Base-by-base conservation (phyloP, 64 coral and sea anemone species). In the Dendronephthya gigantea region DNA sequence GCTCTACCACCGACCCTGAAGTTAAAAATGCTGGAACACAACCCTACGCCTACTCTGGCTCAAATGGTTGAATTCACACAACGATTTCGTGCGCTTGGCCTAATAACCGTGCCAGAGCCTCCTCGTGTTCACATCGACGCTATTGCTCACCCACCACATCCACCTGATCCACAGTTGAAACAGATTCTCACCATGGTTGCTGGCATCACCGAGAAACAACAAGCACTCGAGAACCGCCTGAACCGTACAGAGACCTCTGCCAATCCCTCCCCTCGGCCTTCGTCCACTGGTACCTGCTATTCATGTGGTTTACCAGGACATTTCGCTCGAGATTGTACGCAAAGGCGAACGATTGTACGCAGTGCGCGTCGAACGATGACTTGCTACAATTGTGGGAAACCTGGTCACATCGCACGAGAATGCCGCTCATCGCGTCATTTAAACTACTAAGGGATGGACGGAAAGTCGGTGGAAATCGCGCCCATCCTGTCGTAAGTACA, bases 361-460 rank as follows among this genome's bases (percentile, higher is more conserved):
- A 30, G 7, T 27, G 13, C 7, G 8, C 69, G 51, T 2, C 51
- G 51, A 17, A 58, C 69, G 4, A 27, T 38, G 2, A 76, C 12
- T 38, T 38, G 69, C 34, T 38, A 33, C 16, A 38, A 32, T 30
- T 76, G 69, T 76, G n/a, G 69, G 4, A 76, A 76, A 38, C 69
- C 69, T 7, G 23, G 69, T 33, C 69, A 76, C 35, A 7, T 76
- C 17, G 31, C 31, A 8, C 69, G 69, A 32, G 31, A 32, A 10
- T 76, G 51, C 22, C 3, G 51, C 6, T 16, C 51, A 19, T 17
- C 51, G 23, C 14, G 69, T 76, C 6, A 6, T 10, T 76, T 29
- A 76, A 76, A 76, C 69, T 76, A 7, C 69, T 76, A 76, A 76
- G 17, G 69, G 69, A 76, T 76, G 69, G 69, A 35, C 69, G 29